phyloP scores from a whole-genome alignment of 2,113 vertebrate genomes.

The Ardeotis arabs region DNA sequence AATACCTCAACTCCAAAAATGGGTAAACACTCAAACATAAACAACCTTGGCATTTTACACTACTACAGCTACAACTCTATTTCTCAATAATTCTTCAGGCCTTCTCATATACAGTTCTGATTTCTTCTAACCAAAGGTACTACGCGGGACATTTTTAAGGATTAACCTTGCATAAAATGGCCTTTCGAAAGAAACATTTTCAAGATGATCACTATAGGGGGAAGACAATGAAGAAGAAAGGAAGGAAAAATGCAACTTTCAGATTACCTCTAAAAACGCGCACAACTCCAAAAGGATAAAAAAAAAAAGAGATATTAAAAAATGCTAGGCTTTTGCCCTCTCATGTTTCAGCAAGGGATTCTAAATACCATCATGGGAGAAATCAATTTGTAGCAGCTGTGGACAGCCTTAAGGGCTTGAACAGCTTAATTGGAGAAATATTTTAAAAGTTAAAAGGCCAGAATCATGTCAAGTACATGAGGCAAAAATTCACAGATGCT shows the following conservation, averaged over 20 bases:
- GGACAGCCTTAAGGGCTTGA: conserved; percentile 60
- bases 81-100: not conserved
- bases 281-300: not conserved
- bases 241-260: not conserved
- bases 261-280: not conserved
- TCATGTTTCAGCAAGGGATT: conserved; percentile 26
- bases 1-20: not conserved
- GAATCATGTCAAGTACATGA: conserved; percentile 62
- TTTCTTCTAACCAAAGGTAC: not conserved
- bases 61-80: not conserved
- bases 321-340: not conserved
- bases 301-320: not conserved
- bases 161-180: not conserved
- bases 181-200: not conserved
- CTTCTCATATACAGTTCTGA: not conserved
- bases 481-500: conserved; percentile 42
- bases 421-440: conserved; percentile 65
- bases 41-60: no score
- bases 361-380: conserved; percentile 52
- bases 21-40: not conserved
- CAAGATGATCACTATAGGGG: not conserved
- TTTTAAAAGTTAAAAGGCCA: conserved; percentile 68
- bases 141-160: not conserved
- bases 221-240: not conserved
- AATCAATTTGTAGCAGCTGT: conserved; percentile 59